Percentiles rank a stretch among this genome's conserved stretches.
Conservation (phyloP, 2,797 vertebrate species). For the Brotula barbata region DNA sequence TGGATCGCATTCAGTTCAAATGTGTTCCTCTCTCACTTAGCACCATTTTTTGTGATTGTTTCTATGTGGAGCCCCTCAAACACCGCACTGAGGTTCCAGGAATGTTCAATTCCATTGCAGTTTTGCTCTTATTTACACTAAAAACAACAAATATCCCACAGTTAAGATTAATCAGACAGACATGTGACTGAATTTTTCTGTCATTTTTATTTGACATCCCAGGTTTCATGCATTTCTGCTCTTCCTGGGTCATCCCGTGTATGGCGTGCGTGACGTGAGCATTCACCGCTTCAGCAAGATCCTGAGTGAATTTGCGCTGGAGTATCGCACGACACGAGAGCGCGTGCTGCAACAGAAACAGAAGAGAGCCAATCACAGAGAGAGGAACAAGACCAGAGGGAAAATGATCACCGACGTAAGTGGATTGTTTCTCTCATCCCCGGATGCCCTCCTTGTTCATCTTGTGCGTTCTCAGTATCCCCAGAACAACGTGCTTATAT, state of each 20-base stretch:
- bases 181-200: no score
- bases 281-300: constrained; percentile 93
- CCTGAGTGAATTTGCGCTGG: constrained; percentile 93
- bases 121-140: no score
- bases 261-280: constrained; percentile 89
- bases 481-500: constrained; percentile 45
- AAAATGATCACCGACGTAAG: no score
- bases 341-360: constrained; percentile 93
- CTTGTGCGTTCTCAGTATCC: constrained; percentile 39
- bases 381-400: constrained; percentile 94
- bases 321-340: constrained; percentile 93
- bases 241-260: constrained; percentile 89
- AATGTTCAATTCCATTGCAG: no score
- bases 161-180: no score
- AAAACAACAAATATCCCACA: no score
- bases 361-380: constrained; percentile 91
- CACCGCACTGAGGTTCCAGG: no score
- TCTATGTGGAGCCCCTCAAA: no score
- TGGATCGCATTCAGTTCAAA: no score
- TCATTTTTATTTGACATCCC: no score
- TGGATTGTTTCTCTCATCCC: constrained; percentile 45
- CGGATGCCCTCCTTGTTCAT: constrained; percentile 48
- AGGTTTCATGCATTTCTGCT: constrained; percentile 94
- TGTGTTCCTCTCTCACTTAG: no score
- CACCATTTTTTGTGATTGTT: no score